These are phyloP conservation scores for Discoglossus pictus DNA, from an alignment of 2,797 vertebrate genomes.

Conservation along the genomic window DNA sequence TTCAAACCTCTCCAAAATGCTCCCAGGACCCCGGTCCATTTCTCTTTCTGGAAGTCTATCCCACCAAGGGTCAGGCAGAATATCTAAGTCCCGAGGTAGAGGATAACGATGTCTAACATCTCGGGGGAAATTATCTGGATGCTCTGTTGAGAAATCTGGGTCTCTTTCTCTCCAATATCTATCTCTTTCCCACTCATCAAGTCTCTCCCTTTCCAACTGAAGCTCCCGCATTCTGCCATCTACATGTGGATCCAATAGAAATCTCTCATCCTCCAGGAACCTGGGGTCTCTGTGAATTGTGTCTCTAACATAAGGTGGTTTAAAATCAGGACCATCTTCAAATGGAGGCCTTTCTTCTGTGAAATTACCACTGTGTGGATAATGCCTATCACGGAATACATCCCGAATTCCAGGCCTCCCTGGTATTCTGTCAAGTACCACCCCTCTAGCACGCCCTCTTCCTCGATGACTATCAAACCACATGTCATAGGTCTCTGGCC, in stretches of 20 bases:
- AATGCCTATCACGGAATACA: constrained; percentile 61
- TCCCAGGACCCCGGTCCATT: constrained; percentile 61
- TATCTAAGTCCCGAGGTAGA: constrained; percentile 70
- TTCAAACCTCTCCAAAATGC: constrained; percentile 72
- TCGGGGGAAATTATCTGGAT: constrained; percentile 75
- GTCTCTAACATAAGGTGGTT: constrained; percentile 66
- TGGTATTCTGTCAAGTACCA: constrained; percentile 60
- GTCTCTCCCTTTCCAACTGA: constrained; percentile 68
- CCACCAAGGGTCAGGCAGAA: constrained; percentile 60
- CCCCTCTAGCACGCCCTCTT: constrained; percentile 53
- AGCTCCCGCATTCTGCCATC: constrained; percentile 72
- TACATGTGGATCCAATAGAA: constrained; percentile 70
- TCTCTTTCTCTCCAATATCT: constrained; percentile 82
- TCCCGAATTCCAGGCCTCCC: constrained; percentile 62
- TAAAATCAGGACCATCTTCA: constrained; percentile 61
- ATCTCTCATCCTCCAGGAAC: constrained; percentile 79
- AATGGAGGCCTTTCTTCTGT: constrained; percentile 41
- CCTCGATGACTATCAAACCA: constrained; percentile 52
- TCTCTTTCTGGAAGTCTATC: constrained; percentile 74
- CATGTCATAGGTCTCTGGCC: constrained; percentile 6
- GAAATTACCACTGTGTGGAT: constrained; percentile 20
- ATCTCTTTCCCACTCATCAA: constrained; percentile 77
- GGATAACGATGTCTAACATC: constrained; percentile 77
- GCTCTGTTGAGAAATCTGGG: constrained; percentile 78
- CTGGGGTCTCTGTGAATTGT: constrained; percentile 61